These are phyloP conservation scores for Volucella zonaria DNA, from an alignment of 2,888 invertebrate species.

Conservation along the genomic window DNA sequence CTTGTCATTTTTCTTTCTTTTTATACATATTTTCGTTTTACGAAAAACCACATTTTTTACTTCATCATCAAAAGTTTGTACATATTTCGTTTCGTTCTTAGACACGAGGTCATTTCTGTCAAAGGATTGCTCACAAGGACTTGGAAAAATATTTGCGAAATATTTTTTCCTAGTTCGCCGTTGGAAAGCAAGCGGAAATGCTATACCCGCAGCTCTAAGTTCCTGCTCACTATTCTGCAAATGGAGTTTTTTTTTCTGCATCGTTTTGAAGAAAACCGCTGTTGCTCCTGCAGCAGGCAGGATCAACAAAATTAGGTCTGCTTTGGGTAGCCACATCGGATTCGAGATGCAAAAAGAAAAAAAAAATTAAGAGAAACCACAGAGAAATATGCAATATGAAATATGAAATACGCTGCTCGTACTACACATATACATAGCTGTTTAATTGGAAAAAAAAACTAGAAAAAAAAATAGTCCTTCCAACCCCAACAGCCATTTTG, in stretches of 20 bases:
- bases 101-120: slow-evolving; percentile 61
- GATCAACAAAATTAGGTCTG: slow-evolving; percentile 47
- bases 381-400: slow-evolving; percentile 5
- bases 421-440: no score
- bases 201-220: not conserved
- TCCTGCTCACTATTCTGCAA: no score
- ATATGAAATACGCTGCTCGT: no score
- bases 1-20: not conserved
- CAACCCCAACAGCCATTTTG: slow-evolving; percentile 13
- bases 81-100: slow-evolving; percentile 48
- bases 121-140: slow-evolving; percentile 66
- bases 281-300: slow-evolving; percentile 15
- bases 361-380: slow-evolving; percentile 1
- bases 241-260: not conserved
- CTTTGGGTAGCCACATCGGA: not conserved
- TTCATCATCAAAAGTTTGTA: slow-evolving; percentile 49
- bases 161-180: slow-evolving; percentile 17
- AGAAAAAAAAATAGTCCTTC: not conserved
- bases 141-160: slow-evolving; percentile 55
- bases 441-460: not conserved
- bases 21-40: not conserved
- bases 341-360: not conserved
- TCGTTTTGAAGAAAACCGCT: slow-evolving; percentile 35
- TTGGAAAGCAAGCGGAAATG: slow-evolving; percentile 36
- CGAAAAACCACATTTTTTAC: slow-evolving; percentile 40